Base-by-base conservation (phyloP, 2,113 vertebrate genomes). In the Nerophis lumbriciformis region DNA sequence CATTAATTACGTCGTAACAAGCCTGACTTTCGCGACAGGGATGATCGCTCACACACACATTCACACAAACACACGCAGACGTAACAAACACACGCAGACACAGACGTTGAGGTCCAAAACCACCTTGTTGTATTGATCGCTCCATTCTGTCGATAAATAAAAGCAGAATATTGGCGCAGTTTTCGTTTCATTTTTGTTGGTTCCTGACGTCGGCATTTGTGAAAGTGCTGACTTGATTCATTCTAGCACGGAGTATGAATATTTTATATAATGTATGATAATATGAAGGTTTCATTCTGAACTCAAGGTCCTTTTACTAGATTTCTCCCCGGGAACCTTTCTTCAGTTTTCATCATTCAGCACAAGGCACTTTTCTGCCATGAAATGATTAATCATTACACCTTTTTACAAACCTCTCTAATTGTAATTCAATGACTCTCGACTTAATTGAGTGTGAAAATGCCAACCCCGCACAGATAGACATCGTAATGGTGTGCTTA, bases 251-350 rank as follows among this genome's bases (percentile, higher is more conserved):
- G 8, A 49, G 8, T 36, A 48, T 35, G 28, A 60, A 60, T 60
- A 36, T 14, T 60, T 48, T 60, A 21, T 36, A 36, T 60, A 60
- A 60, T 48, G 45, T 60, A 48, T 60, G 47, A 60, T 60, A 60
- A 60, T 60, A 48, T 60, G 45, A 37, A 60, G 47, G 28, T 60
- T 37, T 14, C 28, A 48, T 49, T 60, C 28, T 36, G 4, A 47
- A 60, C 45, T 49, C 45, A 60, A 60, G 58, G 45, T 36, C 28
- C 44, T 48, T 59, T 59, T 36, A 16, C 5, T 16, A 6, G 5
- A 60, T 48, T 48, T 59, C 58, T 48, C 45, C 45, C 10, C 4
- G 45, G 21, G 28, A 28, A 28, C 15, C 13, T 50, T 50, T 15
- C 16, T 8, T 16, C 48, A 50, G 5, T 50, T 19, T 50, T 7